Evolutionary conservation across 1,140 invertebrate species (phyloP).

Genomic region (Drosophila truncata): DNA sequence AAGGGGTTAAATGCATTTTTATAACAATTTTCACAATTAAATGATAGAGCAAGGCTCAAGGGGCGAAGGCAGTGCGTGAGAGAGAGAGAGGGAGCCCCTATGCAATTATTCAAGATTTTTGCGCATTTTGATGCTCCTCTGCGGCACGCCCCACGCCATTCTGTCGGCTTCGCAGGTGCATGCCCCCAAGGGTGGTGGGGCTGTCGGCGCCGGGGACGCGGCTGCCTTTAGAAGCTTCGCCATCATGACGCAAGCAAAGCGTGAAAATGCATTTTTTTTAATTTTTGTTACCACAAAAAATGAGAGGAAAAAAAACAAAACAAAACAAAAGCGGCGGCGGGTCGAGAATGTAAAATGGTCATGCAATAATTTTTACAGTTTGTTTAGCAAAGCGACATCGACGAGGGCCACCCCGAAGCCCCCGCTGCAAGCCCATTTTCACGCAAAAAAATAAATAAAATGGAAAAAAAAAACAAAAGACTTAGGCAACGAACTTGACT

Average conservation of each 20-base stretch:
- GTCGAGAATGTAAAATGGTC: constrained; percentile 57
- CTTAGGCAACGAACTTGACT: constrained; percentile 79
- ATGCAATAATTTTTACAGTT: constrained; percentile 78
- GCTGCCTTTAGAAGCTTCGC: constrained; percentile 13
- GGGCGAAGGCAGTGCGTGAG: constrained; percentile 11
- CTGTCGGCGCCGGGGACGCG: background rate
- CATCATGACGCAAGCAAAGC: constrained; percentile 58
- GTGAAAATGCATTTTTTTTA: constrained; percentile 74
- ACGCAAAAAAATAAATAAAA: constrained; percentile 9
- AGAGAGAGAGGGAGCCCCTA: constrained; percentile 14
- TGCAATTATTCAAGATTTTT: constrained; percentile 64
- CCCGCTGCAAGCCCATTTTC: background rate
- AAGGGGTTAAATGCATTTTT: constrained; percentile 73
- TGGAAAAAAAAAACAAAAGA: constrained; percentile 62
- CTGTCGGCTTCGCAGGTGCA: constrained; percentile 60
- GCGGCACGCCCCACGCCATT: constrained; percentile 53
- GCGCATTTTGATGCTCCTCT: constrained; percentile 22
- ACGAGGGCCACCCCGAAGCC: constrained; percentile 11
- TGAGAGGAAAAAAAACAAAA: constrained; percentile 13
- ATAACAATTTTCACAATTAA: constrained; percentile 76
- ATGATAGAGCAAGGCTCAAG: constrained; percentile 40
- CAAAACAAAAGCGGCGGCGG: constrained; percentile 5
- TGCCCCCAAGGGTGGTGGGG: constrained; percentile 32
- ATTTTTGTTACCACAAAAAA: constrained; percentile 41
- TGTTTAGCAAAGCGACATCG: constrained; percentile 77